Percentiles rank a stretch among this genome's conserved stretches.
phyloP scores from a whole-genome alignment of 2,113 vertebrate genomes.

The Hemiscyllium ocellatum region DNA sequence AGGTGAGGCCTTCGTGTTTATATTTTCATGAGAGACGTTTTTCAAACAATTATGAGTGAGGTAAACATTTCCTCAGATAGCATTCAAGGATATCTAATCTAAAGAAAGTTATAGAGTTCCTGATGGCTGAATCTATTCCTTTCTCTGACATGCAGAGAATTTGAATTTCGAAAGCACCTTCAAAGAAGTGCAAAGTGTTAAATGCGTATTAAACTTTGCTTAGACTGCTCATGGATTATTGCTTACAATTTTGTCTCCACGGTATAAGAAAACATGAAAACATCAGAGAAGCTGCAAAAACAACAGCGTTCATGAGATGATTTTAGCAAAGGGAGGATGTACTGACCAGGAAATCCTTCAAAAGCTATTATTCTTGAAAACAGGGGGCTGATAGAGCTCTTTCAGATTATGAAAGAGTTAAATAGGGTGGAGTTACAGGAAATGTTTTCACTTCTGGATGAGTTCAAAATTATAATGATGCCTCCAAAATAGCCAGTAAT shows the following conservation, averaged over 20 bases:
- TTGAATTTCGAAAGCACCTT: background rate
- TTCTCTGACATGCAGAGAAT: background rate
- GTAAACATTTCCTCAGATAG: too few species aligned
- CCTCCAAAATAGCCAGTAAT: background rate
- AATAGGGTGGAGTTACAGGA: background rate
- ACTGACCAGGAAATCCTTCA: background rate
- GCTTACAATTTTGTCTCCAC: background rate
- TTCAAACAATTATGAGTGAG: too few species aligned
- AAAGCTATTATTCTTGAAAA: background rate
- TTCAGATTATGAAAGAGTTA: background rate
- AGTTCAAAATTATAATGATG: background rate
- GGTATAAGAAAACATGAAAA: background rate
- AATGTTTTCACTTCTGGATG: background rate
- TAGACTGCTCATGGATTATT: background rate
- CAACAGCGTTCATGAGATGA: background rate
- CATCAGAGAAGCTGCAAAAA: background rate
- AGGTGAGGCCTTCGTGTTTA: too few species aligned
- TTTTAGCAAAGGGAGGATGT: background rate
- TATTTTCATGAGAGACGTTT: too few species aligned
- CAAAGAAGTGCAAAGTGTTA: background rate
- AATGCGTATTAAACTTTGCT: background rate
- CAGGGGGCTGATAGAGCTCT: background rate
- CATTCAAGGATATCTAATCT: too few species aligned
- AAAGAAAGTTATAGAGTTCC: too few species aligned
- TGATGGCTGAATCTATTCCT: background rate